Evolutionary conservation across 2,888 invertebrate species (phyloP).

Genomic region (Xiphydria camelus): DNA sequence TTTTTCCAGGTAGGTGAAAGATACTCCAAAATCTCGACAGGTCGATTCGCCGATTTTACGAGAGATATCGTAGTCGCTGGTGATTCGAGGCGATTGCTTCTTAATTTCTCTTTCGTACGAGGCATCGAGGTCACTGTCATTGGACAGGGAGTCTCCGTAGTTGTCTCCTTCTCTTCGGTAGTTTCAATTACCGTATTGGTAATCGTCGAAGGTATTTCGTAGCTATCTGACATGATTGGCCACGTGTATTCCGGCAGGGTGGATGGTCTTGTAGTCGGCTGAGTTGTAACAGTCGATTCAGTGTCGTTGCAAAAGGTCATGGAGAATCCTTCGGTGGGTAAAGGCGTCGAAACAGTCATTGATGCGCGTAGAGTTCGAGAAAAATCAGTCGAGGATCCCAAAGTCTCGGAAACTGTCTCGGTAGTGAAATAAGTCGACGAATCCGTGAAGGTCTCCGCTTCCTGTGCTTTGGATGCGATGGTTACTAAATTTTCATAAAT

Average conservation of each 20-base stretch:
- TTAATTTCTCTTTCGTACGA: constrained; percentile 13
- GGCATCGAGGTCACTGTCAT: constrained; percentile 6
- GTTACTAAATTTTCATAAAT: no score
- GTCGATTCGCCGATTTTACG: no score
- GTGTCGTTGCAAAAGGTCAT: background rate
- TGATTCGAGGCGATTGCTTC: no score
- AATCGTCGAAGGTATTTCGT: no score
- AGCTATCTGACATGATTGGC: no score
- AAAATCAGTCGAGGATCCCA: background rate
- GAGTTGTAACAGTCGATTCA: constrained; percentile 1
- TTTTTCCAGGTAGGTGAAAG: no score
- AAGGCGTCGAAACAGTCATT: background rate
- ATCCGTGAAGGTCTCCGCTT: background rate
- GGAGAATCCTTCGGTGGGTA: background rate
- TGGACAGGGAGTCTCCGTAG: constrained; percentile 7
- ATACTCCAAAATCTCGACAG: no score
- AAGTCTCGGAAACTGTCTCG: background rate
- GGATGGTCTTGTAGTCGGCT: background rate
- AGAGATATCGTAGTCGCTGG: no score
- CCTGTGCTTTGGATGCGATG: background rate
- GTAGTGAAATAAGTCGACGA: background rate
- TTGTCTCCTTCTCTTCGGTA: constrained; percentile 15
- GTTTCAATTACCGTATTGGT: no score
- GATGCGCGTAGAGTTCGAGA: no score
- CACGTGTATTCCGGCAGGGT: background rate